Evolutionary conservation across 2,888 invertebrate genomes (phyloP).

Genomic region (Epinotia demarniana): DNA sequence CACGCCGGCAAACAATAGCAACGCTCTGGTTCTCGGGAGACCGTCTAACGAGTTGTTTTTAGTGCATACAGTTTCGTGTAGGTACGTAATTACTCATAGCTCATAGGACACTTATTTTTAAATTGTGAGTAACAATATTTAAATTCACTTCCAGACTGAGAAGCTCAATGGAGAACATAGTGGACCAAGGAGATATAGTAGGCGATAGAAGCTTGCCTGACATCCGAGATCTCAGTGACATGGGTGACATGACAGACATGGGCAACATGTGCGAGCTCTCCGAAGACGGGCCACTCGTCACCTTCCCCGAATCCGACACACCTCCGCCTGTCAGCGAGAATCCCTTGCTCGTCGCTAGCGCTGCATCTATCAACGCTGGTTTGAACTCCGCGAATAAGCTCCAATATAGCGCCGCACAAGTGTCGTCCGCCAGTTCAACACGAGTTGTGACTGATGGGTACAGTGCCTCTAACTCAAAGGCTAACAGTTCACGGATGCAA

Average conservation of each 20-base stretch:
- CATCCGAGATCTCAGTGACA: constrained; percentile 79
- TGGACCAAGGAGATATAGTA: constrained; percentile 86
- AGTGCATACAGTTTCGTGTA: constrained; percentile 26
- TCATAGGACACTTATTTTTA: constrained; percentile 29
- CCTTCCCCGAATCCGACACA: constrained; percentile 92
- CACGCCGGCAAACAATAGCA: constrained; percentile 80
- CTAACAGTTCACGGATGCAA: constrained; percentile 78
- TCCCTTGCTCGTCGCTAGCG: constrained; percentile 76
- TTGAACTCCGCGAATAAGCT: constrained; percentile 86
- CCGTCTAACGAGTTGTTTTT: constrained; percentile 20
- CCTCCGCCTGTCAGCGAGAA: constrained; percentile 84
- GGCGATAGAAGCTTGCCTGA: constrained; percentile 76
- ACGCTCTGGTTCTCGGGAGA: constrained; percentile 67
- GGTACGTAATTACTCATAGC: constrained; percentile 32
- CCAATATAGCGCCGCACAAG: constrained; percentile 93
- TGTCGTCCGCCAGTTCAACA: constrained; percentile 89
- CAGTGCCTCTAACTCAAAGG: constrained; percentile 87
- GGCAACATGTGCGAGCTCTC: constrained; percentile 78
- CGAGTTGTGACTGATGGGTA: constrained; percentile 93
- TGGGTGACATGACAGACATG: constrained; percentile 80
- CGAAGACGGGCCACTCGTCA: constrained; percentile 88
- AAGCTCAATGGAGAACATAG: constrained; percentile 91
- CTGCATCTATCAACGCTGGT: constrained; percentile 70
- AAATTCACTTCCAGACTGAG: constrained; percentile 82
- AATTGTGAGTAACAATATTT: constrained; percentile 5